Percentiles rank a stretch among this genome's conserved stretches.
These are phyloP conservation scores for Heliconius melpomene DNA, from an alignment of 1,140 invertebrate genomes.

Conservation along the genomic window DNA sequence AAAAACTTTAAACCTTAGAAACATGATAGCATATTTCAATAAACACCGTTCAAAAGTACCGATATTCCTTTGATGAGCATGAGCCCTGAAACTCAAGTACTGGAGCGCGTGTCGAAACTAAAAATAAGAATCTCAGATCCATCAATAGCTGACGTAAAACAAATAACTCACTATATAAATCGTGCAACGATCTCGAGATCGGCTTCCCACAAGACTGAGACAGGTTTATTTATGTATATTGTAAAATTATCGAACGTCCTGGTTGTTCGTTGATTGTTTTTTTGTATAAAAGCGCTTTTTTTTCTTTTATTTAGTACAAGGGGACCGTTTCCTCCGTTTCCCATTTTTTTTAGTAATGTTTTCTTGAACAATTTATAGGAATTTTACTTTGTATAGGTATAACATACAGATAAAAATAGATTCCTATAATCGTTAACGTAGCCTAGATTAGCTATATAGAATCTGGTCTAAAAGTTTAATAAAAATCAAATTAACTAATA, in stretches of 20 bases:
- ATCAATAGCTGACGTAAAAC: conserved; percentile 77
- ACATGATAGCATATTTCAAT: conserved; percentile 3
- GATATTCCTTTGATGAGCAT: conserved; percentile 32
- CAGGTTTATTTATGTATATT: conserved; percentile 7
- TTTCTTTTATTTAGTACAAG: too few species aligned
- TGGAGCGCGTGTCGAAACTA: conserved; percentile 44
- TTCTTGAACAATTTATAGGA: background rate
- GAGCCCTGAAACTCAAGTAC: conserved; percentile 37
- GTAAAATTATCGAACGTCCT: background rate
- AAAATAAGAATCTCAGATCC: conserved; percentile 64
- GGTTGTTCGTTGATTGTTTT: background rate
- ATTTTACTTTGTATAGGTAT: too few species aligned
- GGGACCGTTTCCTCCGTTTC: too few species aligned
- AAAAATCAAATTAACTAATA: background rate
- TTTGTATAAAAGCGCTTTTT: background rate
- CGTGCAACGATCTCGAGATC: conserved; percentile 50
- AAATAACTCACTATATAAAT: conserved; percentile 70
- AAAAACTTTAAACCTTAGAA: background rate
- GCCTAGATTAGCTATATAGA: background rate
- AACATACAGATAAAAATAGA: background rate
- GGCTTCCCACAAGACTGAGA: conserved; percentile 37
- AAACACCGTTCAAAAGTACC: conserved; percentile 31
- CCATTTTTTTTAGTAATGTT: too few species aligned
- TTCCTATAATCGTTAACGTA: background rate
- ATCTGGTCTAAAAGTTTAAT: background rate